phyloP scores from a whole-genome alignment of 1,140 invertebrate species.

The Lepidurus packardi region DNA sequence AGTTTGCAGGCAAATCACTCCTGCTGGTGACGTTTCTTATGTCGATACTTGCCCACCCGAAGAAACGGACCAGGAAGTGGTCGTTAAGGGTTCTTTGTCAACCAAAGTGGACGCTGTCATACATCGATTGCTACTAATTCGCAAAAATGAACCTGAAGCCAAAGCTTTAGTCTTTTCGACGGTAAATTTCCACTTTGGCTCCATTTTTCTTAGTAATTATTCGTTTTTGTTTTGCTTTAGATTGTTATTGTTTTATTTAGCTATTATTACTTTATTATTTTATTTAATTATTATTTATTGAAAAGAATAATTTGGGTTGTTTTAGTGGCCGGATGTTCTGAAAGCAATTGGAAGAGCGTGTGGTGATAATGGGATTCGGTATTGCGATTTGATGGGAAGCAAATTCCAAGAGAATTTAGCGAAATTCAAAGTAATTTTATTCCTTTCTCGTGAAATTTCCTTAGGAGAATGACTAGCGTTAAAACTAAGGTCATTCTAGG shows the following conservation, averaged over 20 bases:
- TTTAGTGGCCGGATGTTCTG: constrained; percentile 58
- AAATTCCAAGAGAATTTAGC: constrained; percentile 50
- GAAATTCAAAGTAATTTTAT: constrained; percentile 51
- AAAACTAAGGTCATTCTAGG: constrained; percentile 39
- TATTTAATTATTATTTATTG: background rate
- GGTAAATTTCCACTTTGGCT: constrained; percentile 43
- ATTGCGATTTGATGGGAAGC: constrained; percentile 42
- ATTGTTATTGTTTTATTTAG: background rate
- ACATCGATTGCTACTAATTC: constrained; percentile 53
- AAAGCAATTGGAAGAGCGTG: constrained; percentile 57
- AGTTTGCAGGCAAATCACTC: constrained; percentile 57
- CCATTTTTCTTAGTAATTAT: constrained; percentile 20
- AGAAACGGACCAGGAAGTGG: constrained; percentile 35
- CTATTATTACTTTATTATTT: no score
- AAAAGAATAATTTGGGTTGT: constrained; percentile 36
- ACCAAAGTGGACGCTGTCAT: constrained; percentile 68
- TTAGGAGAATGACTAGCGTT: background rate
- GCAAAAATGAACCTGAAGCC: constrained; percentile 50
- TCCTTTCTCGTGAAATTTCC: background rate
- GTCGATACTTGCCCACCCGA: constrained; percentile 46
- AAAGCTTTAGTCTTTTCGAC: constrained; percentile 70
- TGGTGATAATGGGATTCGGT: constrained; percentile 54
- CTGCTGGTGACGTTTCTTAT: constrained; percentile 53
- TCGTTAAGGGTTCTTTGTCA: constrained; percentile 56
- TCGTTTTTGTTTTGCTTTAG: background rate